Evolutionary conservation across 2,113 vertebrate species (phyloP), one percentile per base, ranked within the genome.

Genomic region (Engraulis encrasicolus): DNA sequence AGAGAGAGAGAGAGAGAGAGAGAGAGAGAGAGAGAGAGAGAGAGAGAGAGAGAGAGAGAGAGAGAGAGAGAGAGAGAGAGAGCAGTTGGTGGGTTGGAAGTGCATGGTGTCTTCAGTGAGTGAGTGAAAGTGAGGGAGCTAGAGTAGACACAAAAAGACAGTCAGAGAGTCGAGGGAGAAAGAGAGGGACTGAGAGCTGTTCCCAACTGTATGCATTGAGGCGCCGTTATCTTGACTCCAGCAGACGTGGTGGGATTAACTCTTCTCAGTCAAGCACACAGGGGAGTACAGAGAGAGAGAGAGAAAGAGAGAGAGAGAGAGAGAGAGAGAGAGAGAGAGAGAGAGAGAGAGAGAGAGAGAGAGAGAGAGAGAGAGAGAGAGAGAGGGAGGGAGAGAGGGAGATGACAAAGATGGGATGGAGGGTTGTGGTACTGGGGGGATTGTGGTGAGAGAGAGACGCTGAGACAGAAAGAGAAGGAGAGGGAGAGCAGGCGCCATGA

Each of bases 211-310:
- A 34, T 71, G 61, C 66, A 74, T n/a, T 34, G 66, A 74, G 27
- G 66, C 23, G 23, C 66, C 34, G 66, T 74, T 74, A 74, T 74
- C 66, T 74, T 34, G 66, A 36, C 66, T 74, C 66, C 66, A 74
- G 66, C 66, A 74, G 23, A 74, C 66, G 2, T 27, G 31, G 66
- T 74, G 66, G 66, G 66, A 74, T 74, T 74, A 74, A 4, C 66
- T 74, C 17, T 20, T 54, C 52, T 20, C 66, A 17, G 66, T 6
- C 58, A 9, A 9, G 11, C 58, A 66, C 58, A 66, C 58, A 66
- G 27, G 61, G 34, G 66, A 74, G 27, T 3, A 74, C 11, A 74
- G 66, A 15, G 66, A 31, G 27, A 17, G 66, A 34, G 9, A 34
- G 14, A 14, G 66, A 3, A 14, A 5, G 0, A 31, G 27, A 74